Base-by-base conservation (phyloP, 2,797 vertebrate species). In the Chaenodraco wilsoni region DNA sequence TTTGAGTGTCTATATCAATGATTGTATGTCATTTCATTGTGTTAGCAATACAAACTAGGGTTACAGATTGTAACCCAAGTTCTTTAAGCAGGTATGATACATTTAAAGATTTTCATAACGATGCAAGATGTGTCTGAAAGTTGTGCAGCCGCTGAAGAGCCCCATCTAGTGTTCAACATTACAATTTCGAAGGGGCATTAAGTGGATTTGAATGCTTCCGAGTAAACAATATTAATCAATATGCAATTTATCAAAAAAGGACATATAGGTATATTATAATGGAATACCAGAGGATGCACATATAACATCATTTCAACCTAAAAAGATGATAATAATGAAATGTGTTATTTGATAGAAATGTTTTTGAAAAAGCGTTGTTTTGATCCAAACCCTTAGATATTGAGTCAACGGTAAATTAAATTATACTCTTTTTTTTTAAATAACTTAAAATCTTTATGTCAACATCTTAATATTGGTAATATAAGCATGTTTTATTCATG, bases 121-220 rank as follows among this genome's bases (percentile, higher is more conserved):
- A 50, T 23, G 17, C 27, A 54, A 23, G 9, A 43, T 15, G 13
- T 65, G 33, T 63, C 16, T 15, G 54, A 9, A 43, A 31, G 45
- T 11, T 69, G 31, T 50, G 45, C 17, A n/a, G 4, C 23, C 1
- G 5, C 4, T 41, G 0, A 54, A 77, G n/a, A 70, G 55, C 19
- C 3, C 46, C 74, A 70, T 69, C 81, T 57, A 69, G 72, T 78
- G 67, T 83, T 84, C 19, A 71, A 57, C 33, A 56, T 59, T 1
- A 17, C 60, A 43, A 52, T 56, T 71, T 21, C 27, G 45, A 4
- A 54, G 3, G 4, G 15, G 13, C 3, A 10, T 6, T 61, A 1
- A 51, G 61, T 21, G 3, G 2, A 31, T 27, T 37, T 37, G 33
- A 65, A 11, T 55, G 19, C 9, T 61, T 66, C 62, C 14, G 1